phyloP scores from a whole-genome alignment of 2,113 vertebrate species.

The Plestiodon gilberti region DNA sequence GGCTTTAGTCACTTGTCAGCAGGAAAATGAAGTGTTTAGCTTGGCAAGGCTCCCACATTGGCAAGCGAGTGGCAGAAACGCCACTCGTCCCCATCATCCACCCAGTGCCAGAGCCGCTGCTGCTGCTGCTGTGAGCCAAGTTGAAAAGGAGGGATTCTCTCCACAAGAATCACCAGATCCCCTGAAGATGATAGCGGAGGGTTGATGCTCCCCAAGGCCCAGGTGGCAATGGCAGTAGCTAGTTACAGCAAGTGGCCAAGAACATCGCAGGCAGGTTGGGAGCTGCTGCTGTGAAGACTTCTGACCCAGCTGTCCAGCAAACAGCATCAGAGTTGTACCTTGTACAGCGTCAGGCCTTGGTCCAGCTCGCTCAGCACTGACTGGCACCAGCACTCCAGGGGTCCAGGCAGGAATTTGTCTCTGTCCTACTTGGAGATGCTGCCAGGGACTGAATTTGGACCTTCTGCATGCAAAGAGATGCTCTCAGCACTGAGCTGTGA shows the following conservation, averaged over 20 bases:
- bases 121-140: neutral
- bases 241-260: neutral
- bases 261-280: neutral
- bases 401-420: too few relatives aligned
- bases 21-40: slow-evolving; percentile 14
- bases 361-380: too few relatives aligned
- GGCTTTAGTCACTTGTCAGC: slow-evolving; percentile 3
- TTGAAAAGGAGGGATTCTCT: neutral
- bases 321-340: too few relatives aligned
- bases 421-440: too few relatives aligned
- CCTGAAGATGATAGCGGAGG: too few relatives aligned
- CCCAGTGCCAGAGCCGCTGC: too few relatives aligned
- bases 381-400: too few relatives aligned
- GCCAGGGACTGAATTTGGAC: too few relatives aligned
- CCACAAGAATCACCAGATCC: too few relatives aligned
- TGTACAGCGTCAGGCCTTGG: too few relatives aligned
- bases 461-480: too few relatives aligned
- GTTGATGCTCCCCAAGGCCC: neutral
- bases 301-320: neutral
- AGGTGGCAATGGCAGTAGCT: neutral
- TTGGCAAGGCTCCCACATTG: neutral
- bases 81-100: neutral
- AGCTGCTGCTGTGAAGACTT: neutral
- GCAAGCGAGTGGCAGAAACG: neutral
- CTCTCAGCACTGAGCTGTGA: too few relatives aligned